Evolutionary conservation across 1,140 invertebrate species (phyloP).

Genomic region (Patella vulgata): DNA sequence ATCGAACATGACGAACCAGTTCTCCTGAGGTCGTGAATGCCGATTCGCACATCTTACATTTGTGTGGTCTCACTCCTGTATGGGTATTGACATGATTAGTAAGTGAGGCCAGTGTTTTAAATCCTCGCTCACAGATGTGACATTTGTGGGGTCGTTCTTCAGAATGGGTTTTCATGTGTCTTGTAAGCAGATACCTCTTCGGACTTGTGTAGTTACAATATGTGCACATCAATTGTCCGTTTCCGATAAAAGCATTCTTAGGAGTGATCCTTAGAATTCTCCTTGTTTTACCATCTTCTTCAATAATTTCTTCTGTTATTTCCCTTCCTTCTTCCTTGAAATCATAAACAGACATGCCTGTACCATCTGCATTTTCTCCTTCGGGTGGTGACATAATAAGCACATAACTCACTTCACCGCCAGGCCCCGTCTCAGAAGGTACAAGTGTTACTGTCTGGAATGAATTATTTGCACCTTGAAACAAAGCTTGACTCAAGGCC

Average conservation of each 20-base stretch:
- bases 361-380: conserved; percentile 55
- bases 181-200: conserved; percentile 87
- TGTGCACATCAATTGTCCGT: conserved; percentile 78
- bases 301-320: conserved; percentile 71
- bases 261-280: conserved; percentile 72
- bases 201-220: conserved; percentile 91
- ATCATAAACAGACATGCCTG: conserved; percentile 71
- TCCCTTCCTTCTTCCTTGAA: conserved; percentile 62
- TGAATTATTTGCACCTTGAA: conserved; percentile 40
- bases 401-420: conserved; percentile 87
- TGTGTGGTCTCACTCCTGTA: conserved; percentile 90
- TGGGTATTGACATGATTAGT: conserved; percentile 98
- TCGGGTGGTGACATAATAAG: conserved; percentile 83
- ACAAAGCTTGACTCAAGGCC: conserved; percentile 13
- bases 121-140: conserved; percentile 91
- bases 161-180: conserved; percentile 96
- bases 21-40: conserved; percentile 96
- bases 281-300: conserved; percentile 72
- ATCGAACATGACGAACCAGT: conserved; percentile 88
- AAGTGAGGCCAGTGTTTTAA: conserved; percentile 92
- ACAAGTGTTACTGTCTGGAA: conserved; percentile 89
- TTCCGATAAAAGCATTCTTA: conserved; percentile 77
- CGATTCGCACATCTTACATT: conserved; percentile 92
- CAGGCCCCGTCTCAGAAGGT: conserved; percentile 77
- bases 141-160: conserved; percentile 95